These are phyloP conservation scores for Cassiopea andromeda DNA, from an alignment of 30 jellyfish, hydroid and myxozoan species.

Conservation along the genomic window DNA sequence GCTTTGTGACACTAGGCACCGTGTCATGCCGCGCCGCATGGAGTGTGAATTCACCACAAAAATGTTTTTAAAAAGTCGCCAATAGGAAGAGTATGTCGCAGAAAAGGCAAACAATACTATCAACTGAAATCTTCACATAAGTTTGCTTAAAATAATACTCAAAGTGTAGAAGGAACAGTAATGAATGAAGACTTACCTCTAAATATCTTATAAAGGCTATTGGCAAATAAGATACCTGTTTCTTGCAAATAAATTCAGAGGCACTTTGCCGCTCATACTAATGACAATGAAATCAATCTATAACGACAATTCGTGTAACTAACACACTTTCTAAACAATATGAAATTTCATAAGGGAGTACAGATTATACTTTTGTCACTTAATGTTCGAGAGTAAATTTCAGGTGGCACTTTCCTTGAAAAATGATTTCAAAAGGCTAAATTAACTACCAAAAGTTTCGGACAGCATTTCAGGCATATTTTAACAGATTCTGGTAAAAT, in stretches of 20 bases:
- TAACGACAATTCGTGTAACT: neutral
- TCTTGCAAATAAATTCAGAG: neutral
- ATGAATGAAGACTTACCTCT: neutral
- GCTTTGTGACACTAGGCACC: no score
- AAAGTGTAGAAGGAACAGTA: neutral
- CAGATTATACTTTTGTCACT: neutral
- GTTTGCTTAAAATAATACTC: neutral
- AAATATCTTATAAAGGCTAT: neutral
- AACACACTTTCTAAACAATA: neutral
- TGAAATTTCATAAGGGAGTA: neutral
- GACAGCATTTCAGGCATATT: no score
- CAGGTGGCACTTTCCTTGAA: no score
- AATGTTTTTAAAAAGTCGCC: neutral
- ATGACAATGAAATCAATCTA: neutral
- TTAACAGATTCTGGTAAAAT: no score
- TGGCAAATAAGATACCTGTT: neutral
- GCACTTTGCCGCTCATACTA: neutral
- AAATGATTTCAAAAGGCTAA: no score
- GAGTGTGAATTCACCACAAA: no score
- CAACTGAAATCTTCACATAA: constrained; percentile 10
- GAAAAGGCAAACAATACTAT: neutral
- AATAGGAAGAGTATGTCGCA: neutral
- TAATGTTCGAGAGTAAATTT: neutral
- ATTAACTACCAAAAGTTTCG: no score
- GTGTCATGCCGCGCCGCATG: no score